Base-by-base conservation (phyloP, 2,888 invertebrate genomes). In the Tenthredo amoena region DNA sequence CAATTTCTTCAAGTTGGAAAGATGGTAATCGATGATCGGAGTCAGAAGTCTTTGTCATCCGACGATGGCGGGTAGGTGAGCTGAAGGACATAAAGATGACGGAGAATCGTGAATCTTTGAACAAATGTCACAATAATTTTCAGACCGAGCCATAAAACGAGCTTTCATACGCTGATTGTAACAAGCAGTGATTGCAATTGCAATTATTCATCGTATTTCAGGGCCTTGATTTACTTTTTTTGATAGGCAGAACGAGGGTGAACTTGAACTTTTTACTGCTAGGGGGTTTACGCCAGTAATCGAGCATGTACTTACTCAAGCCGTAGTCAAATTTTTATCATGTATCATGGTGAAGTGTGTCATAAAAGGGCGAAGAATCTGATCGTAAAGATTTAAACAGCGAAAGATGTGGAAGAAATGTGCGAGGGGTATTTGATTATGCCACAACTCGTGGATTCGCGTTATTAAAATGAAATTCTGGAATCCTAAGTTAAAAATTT, bases 251-350 rank as follows among this genome's bases (percentile, higher is more conserved):
- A 74, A 47, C 74, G 74, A 74, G 74, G 43, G 6, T 74, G 43
- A 74, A 43, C 26, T 21, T 12, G 21, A 26, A 40, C 10, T n/a
- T 77, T 50, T 77, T 77, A 34, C 47, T 34, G 50, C 18, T 18
- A 21, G 1, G 18, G 10, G 43, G 40, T n/a, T 55, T 31, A 77
- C 31, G 55, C 15, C 3, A 77, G 47, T 77, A 55, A 77, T 77
- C 50, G 55, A n/a, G 50, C 12, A 47, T 12, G 55, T 55, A 77
- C 26, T 77, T 55, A 77, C 77, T 55, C 50, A 55, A 50, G 55
- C 31, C 55, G 55, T 55, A 55, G 77, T 77, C 50, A 55, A 77
- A 34, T 77, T 34, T 50, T 77, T 55, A 50, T 50, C 55, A 55
- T 31, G 26, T 47, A 34, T 34, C 55, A 40, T 4, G 55, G 34